phyloP scores from a whole-genome alignment of 2,113 vertebrate genomes.

The human (Homo sapiens) region GRCh38 chr3:99789001-99789500 shows the following conservation, averaged over 20 bases:
- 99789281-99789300: constrained; percentile 15
- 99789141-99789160: constrained; percentile 59
- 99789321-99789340: constrained; percentile 34
- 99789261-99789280: constrained; percentile 44
- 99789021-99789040: neutral
- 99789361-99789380: neutral
- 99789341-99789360: constrained; percentile 27
- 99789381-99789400: neutral
- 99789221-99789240: constrained; percentile 55
- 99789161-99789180: constrained; percentile 43
- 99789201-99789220: constrained; percentile 19
- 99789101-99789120: constrained; percentile 42
- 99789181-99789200: constrained; percentile 40
- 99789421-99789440: neutral
- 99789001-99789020: neutral
- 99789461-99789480: neutral
- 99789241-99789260: constrained; percentile 44
- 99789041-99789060: constrained; percentile 1
- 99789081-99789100: constrained; percentile 45
- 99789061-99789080: constrained; percentile 34
- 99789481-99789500: neutral
- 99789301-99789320: constrained; percentile 45
- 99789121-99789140: constrained; percentile 66
- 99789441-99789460: neutral
- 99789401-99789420: neutral